Conservation (phyloP, 2,888 invertebrate genomes). For the Hirtodrosophila trivittata region DNA sequence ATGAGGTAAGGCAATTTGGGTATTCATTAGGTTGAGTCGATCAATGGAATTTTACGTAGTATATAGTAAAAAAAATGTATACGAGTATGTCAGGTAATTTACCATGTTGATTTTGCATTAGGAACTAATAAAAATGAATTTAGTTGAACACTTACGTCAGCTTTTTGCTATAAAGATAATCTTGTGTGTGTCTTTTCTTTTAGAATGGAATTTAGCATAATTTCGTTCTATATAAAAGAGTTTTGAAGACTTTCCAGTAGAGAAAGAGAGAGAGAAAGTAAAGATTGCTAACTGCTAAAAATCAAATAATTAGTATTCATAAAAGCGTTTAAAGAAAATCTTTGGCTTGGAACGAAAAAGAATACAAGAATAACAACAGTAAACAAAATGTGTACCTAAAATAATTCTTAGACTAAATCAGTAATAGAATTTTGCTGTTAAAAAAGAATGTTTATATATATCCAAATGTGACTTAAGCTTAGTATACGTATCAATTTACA, state of each 20-base stretch:
- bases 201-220: conserved; percentile 72
- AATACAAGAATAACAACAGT: conserved; percentile 12
- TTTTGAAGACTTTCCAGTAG: conserved; percentile 49
- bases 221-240: conserved; percentile 79
- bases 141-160: conserved; percentile 80
- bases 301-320: conserved; percentile 53
- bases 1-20: conserved; percentile 20
- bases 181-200: conserved; percentile 55
- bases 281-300: conserved; percentile 64
- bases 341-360: conserved; percentile 37
- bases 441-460: conserved; percentile 26
- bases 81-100: conserved; percentile 42
- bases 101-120: conserved; percentile 42
- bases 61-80: conserved; percentile 33
- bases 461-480: conserved; percentile 52
- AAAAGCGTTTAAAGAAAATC: conserved; percentile 60
- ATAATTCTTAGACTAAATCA: conserved; percentile 30
- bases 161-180: conserved; percentile 66
- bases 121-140: conserved; percentile 69
- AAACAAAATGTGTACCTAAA: conserved; percentile 40
- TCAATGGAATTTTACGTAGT: conserved; percentile 69
- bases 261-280: conserved; percentile 47
- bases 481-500: conserved; percentile 38
- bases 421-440: conserved; percentile 27
- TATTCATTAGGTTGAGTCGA: conserved; percentile 17